Conservation (phyloP, 2,113 vertebrate species). For the Alexandromys fortis region DNA sequence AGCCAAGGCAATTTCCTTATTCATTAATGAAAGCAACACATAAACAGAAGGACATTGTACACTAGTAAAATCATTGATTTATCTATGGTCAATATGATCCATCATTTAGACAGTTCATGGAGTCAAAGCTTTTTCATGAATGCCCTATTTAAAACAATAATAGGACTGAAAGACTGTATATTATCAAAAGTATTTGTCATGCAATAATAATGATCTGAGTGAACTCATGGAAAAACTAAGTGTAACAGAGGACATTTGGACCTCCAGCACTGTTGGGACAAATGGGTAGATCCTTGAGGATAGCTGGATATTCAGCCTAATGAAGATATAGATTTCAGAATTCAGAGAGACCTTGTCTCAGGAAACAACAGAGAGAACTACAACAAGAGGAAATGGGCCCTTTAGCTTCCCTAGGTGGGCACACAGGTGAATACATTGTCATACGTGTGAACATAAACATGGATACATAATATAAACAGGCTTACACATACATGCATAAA, state of each 20-base stretch:
- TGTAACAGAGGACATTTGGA: background rate
- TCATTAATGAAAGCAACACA: no score
- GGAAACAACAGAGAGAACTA: background rate
- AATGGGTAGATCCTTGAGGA: background rate
- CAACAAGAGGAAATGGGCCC: background rate
- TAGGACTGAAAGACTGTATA: background rate
- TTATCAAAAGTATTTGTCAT: no score
- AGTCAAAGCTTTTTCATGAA: background rate
- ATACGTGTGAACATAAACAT: background rate
- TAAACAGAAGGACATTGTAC: no score
- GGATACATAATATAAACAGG: background rate
- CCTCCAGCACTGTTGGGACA: background rate
- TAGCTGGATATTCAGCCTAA: no score
- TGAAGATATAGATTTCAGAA: background rate
- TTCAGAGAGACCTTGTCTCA: background rate
- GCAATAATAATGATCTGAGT: no score
- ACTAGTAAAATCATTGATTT: background rate
- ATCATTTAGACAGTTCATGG: background rate
- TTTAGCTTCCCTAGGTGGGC: background rate
- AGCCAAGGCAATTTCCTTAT: no score
- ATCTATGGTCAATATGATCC: background rate
- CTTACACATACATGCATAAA: background rate
- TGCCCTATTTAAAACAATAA: background rate
- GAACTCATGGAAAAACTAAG: background rate
- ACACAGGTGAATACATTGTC: background rate